These are phyloP conservation scores for Coenonympha arcania DNA, from an alignment of 2,888 invertebrate species.

Conservation along the genomic window DNA sequence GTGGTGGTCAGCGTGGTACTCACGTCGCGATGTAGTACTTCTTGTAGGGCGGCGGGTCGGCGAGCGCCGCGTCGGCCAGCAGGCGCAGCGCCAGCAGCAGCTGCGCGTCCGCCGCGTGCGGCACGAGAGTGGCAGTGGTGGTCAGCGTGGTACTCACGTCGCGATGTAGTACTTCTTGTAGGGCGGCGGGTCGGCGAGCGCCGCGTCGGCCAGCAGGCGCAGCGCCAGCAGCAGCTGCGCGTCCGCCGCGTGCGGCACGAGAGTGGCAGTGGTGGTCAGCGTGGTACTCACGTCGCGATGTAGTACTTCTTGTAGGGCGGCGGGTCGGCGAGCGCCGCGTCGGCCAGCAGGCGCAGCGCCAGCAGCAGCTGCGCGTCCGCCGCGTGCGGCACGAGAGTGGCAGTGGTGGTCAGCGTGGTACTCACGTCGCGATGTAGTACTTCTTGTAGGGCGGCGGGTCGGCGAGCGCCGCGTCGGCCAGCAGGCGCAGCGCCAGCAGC, in stretches of 20 bases:
- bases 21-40: conserved; percentile 54
- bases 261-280: no score
- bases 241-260: conserved; percentile 46
- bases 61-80: conserved; percentile 32
- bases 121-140: no score
- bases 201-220: conserved; percentile 37
- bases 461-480: conserved; percentile 33
- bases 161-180: conserved; percentile 54
- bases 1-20: conserved; percentile 32
- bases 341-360: conserved; percentile 43
- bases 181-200: conserved; percentile 23
- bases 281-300: conserved; percentile 47
- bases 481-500: conserved; percentile 43
- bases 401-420: conserved; percentile 22
- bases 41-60: conserved; percentile 35
- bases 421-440: conserved; percentile 54
- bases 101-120: conserved; percentile 46
- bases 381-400: conserved; percentile 40
- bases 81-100: conserved; percentile 46
- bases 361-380: conserved; percentile 47
- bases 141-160: conserved; percentile 39
- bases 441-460: conserved; percentile 39
- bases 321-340: conserved; percentile 28
- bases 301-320: conserved; percentile 47
- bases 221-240: conserved; percentile 46